Evolutionary conservation across 2,888 invertebrate genomes (phyloP).

Genomic region (Falcaria lacertinaria): DNA sequence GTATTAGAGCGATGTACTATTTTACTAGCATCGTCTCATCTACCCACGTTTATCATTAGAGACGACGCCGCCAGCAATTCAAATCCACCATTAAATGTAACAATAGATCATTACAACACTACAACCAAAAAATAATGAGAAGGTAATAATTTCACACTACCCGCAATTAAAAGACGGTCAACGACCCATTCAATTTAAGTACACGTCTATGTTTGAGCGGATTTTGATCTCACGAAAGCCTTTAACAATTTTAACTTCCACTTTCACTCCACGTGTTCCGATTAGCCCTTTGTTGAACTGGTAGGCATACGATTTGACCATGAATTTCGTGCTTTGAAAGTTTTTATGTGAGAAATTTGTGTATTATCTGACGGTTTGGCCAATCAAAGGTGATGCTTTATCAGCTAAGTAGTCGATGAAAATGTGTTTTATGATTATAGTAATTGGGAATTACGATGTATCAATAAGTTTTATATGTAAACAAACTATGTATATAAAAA

Average conservation of each 20-base stretch:
- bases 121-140: background rate
- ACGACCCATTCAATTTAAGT: slow-evolving; percentile 17
- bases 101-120: too few relatives aligned
- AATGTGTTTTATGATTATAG: too few relatives aligned
- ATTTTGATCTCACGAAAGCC: background rate
- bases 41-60: too few relatives aligned
- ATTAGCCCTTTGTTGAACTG: background rate
- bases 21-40: too few relatives aligned
- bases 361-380: background rate
- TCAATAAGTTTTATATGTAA: too few relatives aligned
- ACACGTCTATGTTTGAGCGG: background rate
- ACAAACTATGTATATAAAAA: too few relatives aligned
- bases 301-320: background rate
- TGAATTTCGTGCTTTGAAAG: background rate
- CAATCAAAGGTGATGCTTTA: too few relatives aligned
- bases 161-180: slow-evolving; percentile 19
- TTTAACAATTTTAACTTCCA: slow-evolving; percentile 1
- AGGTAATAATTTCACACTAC: background rate
- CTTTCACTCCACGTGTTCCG: slow-evolving; percentile 5
- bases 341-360: background rate
- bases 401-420: too few relatives aligned
- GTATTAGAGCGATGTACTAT: too few relatives aligned
- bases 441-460: too few relatives aligned
- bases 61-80: too few relatives aligned
- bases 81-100: too few relatives aligned